These are phyloP conservation scores for Triplophysa yarkandensis DNA, from an alignment of 2,797 vertebrate genomes.

Conservation along the genomic window DNA sequence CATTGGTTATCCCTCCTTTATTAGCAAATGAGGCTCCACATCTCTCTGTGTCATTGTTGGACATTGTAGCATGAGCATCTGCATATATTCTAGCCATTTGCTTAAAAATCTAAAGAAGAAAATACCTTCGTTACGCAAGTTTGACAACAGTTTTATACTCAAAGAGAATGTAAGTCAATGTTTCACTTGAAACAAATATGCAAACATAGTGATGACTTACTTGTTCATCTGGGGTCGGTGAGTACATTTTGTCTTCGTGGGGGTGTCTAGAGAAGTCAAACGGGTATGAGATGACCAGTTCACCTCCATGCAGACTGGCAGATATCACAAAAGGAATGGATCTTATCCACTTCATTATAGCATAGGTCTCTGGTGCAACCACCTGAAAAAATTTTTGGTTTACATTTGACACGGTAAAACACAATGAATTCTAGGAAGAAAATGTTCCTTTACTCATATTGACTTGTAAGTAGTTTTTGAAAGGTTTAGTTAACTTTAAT, in stretches of 20 bases:
- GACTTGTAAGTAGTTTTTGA: no score
- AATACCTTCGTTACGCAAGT: neutral
- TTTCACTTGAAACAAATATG: neutral
- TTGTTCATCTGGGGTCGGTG: slow-evolving; percentile 94
- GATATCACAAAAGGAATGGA: slow-evolving; percentile 90
- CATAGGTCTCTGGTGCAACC: slow-evolving; percentile 90
- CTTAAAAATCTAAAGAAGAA: slow-evolving; percentile 81
- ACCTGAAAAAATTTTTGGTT: no score
- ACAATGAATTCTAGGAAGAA: no score
- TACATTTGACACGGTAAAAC: no score
- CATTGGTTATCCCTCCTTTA: slow-evolving; percentile 89
- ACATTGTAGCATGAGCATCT: slow-evolving; percentile 88
- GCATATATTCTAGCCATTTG: slow-evolving; percentile 90
- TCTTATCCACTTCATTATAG: slow-evolving; percentile 94
- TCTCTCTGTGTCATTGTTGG: slow-evolving; percentile 84
- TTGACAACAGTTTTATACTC: neutral
- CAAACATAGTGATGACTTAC: slow-evolving; percentile 66
- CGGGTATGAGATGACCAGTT: slow-evolving; percentile 94
- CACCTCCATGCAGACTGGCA: slow-evolving; percentile 94
- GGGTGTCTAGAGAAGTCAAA: slow-evolving; percentile 91
- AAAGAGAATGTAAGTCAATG: neutral
- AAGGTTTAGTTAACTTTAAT: no score
- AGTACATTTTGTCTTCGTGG: slow-evolving; percentile 88
- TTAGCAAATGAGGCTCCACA: slow-evolving; percentile 90
- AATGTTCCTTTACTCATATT: no score